Percentiles rank a stretch among this genome's conserved stretches.
phyloP scores from a whole-genome alignment of 2,797 vertebrate genomes.

The Cryptoblepharus egeriae region DNA sequence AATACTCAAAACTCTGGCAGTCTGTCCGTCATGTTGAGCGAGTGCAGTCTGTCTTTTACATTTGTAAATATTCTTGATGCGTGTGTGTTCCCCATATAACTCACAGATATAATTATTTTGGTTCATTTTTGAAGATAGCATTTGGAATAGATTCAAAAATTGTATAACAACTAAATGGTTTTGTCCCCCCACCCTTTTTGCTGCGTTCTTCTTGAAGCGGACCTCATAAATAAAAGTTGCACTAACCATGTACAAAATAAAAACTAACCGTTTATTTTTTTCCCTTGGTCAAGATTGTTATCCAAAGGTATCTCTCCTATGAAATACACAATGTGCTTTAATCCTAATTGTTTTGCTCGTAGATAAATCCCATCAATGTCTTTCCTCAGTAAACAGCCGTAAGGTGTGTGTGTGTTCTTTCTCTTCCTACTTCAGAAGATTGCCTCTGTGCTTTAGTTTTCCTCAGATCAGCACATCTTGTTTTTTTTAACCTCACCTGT shows the following conservation, averaged over 20 bases:
- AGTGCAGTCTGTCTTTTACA: slow-evolving; percentile 56
- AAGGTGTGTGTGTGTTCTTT: neutral
- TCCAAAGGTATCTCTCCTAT: neutral
- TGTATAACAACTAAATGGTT: slow-evolving; percentile 54
- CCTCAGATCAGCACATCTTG: neutral
- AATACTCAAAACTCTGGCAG: neutral
- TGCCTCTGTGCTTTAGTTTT: neutral
- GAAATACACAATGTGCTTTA: neutral
- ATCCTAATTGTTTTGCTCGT: neutral
- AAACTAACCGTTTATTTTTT: slow-evolving; percentile 53
- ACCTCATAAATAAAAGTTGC: slow-evolving; percentile 77
- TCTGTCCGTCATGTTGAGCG: neutral
- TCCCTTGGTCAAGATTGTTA: slow-evolving; percentile 12
- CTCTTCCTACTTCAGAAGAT: neutral
- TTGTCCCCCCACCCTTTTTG: slow-evolving; percentile 20
- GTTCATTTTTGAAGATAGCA: slow-evolving; percentile 53
- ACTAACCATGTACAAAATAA: slow-evolving; percentile 58
- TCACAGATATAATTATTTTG: slow-evolving; percentile 20
- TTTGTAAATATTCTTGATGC: slow-evolving; percentile 29
- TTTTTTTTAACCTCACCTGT: neutral
- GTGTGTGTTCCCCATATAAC: neutral
- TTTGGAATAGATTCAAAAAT: slow-evolving; percentile 42
- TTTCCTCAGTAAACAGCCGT: neutral
- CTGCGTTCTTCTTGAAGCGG: slow-evolving; percentile 64
- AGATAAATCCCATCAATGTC: neutral